These are phyloP conservation scores for Gastrophryne carolinensis DNA, from an alignment of 2,797 vertebrate species.

Conservation along the genomic window DNA sequence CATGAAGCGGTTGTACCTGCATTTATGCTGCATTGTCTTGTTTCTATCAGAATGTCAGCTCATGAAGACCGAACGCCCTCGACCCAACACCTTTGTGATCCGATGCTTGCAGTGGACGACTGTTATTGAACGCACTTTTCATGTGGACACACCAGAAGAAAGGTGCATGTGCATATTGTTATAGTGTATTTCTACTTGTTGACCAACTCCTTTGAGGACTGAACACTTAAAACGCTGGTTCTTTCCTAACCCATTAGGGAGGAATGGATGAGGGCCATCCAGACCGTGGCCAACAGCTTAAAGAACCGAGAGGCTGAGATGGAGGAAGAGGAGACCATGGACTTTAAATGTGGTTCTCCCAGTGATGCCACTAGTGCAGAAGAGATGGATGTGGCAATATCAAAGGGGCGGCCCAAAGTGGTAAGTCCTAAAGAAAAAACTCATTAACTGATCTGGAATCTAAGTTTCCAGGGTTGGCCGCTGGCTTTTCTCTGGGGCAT, in stretches of 20 bases:
- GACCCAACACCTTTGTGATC: slow-evolving; percentile 92
- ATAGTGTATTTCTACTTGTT: background rate
- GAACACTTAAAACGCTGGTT: no score
- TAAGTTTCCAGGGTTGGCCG: no score
- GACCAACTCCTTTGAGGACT: background rate
- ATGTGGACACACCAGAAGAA: slow-evolving; percentile 87
- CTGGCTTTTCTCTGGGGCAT: no score
- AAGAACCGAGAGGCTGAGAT: slow-evolving; percentile 78
- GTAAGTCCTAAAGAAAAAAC: no score
- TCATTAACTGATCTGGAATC: no score
- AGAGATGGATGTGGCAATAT: slow-evolving; percentile 85
- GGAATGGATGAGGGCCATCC: slow-evolving; percentile 91
- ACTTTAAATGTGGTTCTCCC: slow-evolving; percentile 83
- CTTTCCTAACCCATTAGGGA: slow-evolving; percentile 67
- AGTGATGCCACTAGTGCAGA: slow-evolving; percentile 75
- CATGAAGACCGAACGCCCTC: slow-evolving; percentile 91
- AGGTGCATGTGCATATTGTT: slow-evolving; percentile 64
- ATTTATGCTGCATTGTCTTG: background rate
- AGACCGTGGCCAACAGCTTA: slow-evolving; percentile 89
- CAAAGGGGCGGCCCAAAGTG: slow-evolving; percentile 85
- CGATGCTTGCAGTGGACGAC: slow-evolving; percentile 96
- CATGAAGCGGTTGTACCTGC: background rate
- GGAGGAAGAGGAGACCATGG: slow-evolving; percentile 74
- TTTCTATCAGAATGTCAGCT: slow-evolving; percentile 84
- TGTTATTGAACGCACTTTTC: slow-evolving; percentile 92